A percentile compares a stretch with the other conserved stretches of the same genome.
phyloP scores from a whole-genome alignment of 2,888 invertebrate species.

The Lagria hirta region DNA sequence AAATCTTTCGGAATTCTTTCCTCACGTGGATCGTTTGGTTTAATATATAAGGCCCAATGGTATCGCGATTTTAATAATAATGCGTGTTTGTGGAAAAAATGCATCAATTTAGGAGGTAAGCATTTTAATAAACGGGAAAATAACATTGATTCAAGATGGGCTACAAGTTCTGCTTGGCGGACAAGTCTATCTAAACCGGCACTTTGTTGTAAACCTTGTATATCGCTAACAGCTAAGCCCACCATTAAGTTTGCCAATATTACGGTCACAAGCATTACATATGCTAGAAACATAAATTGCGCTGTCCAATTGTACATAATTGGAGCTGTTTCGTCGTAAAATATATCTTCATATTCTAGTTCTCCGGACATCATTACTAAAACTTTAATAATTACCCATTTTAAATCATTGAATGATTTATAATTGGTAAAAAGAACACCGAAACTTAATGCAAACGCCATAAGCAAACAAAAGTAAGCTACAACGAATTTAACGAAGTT shows the following conservation, averaged over 20 bases:
- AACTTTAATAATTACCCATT: constrained; percentile 70
- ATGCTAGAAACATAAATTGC: constrained; percentile 73
- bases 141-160: constrained; percentile 79
- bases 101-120: constrained; percentile 62
- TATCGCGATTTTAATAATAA: constrained; percentile 73
- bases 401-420: constrained; percentile 67
- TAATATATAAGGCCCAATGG: constrained; percentile 71
- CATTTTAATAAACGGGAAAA: constrained; percentile 74
- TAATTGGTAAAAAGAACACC: constrained; percentile 80
- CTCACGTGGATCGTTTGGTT: constrained; percentile 82
- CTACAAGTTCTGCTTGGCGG: constrained; percentile 78
- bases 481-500: constrained; percentile 81
- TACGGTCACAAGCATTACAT: constrained; percentile 77
- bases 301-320: constrained; percentile 65
- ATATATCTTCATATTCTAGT: constrained; percentile 81
- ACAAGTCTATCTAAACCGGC: constrained; percentile 79
- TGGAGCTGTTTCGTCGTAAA: constrained; percentile 60
- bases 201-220: constrained; percentile 76
- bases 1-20: constrained; percentile 76
- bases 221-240: constrained; percentile 83
- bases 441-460: constrained; percentile 80
- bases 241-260: constrained; percentile 82
- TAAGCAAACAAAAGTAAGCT: constrained; percentile 77
- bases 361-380: constrained; percentile 90
- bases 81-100: constrained; percentile 70